These are phyloP conservation scores for Alexandromys fortis DNA, from an alignment of 2,113 vertebrate species.

Conservation along the genomic window DNA sequence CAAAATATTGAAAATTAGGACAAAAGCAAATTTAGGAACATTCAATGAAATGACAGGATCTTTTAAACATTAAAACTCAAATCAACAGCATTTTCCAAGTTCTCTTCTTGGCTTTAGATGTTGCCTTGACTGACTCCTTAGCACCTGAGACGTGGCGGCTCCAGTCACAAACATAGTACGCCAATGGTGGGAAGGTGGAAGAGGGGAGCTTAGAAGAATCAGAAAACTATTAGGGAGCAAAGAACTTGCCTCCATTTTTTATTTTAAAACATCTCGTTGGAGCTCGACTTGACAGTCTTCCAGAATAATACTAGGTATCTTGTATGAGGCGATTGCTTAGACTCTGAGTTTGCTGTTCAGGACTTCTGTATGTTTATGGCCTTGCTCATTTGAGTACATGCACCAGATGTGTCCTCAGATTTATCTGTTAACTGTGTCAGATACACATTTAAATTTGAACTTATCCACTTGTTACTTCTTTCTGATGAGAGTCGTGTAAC, in stretches of 20 bases:
- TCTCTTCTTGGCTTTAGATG: not conserved
- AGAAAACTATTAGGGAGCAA: not conserved
- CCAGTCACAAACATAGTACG: not conserved
- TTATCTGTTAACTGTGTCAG: not conserved
- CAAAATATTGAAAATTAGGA: not conserved
- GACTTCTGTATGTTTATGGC: not conserved
- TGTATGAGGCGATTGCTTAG: not conserved
- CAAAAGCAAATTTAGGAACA: not conserved
- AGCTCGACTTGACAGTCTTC: not conserved
- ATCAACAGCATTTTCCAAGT: not conserved
- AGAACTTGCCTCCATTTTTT: not conserved
- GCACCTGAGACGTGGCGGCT: not conserved
- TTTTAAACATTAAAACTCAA: conserved; percentile 10
- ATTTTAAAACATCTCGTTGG: conserved; percentile 37
- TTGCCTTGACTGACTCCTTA: not conserved
- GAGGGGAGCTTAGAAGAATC: not conserved
- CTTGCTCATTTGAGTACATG: not conserved
- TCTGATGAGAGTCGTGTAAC: not conserved
- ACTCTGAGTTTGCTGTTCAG: not conserved
- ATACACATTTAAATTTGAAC: not conserved
- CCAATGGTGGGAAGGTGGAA: not conserved
- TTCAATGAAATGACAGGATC: not conserved
- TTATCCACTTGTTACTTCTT: not conserved
- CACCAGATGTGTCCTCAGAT: not conserved
- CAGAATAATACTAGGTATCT: conserved; percentile 31